Base-by-base conservation (phyloP, 2,888 invertebrate genomes). In the Himalopsyche japonica region DNA sequence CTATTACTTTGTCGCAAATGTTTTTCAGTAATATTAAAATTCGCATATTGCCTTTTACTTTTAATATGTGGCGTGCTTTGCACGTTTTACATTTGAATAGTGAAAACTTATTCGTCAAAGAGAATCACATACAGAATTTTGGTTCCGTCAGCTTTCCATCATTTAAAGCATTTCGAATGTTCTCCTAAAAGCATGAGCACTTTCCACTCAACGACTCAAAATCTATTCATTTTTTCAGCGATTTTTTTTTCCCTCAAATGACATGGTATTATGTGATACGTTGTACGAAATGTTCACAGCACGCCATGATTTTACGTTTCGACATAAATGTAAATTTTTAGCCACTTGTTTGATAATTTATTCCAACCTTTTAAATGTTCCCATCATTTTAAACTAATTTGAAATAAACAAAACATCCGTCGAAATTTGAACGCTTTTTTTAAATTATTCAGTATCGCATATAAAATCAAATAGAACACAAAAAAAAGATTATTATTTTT, bases 181-280 rank as follows among this genome's bases (percentile, higher is more conserved):
- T 12, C 30, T 15, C 30, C 30, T 70, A 27, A 70, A 77, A 77
- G 43, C 34, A n/a, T 37, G 24, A 77, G 77, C 77, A 43, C 77
- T 77, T 77, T 77, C n/a, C 77, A 37, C 20, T 77, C 34, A 34
- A 77, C 77, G 34, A 77, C 77, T 77, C 43, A 77, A 77, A 77
- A 77, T 43, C 77, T 77, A 43, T 77, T 77, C 77, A 34, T 77
- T 77, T 76, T 77, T 34, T 15, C 43, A 70, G 70, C 1, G 70
- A 27, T 2, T 70, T 70, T 70, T 70, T 70, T 70, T n/a, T n/a
- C n/a, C 70, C 30, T 30, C 70, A 70, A 70, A 70, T 70, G 30
- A 70, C 70, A 70, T 64, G 24, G 70, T 70, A 70, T 70, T 70
- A 70, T 70, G 30, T 70, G 70, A 70, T 70, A 15, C 70, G 70